Base-by-base conservation (phyloP, 2,888 invertebrate species). In the Pristionchus exspectatus region DNA sequence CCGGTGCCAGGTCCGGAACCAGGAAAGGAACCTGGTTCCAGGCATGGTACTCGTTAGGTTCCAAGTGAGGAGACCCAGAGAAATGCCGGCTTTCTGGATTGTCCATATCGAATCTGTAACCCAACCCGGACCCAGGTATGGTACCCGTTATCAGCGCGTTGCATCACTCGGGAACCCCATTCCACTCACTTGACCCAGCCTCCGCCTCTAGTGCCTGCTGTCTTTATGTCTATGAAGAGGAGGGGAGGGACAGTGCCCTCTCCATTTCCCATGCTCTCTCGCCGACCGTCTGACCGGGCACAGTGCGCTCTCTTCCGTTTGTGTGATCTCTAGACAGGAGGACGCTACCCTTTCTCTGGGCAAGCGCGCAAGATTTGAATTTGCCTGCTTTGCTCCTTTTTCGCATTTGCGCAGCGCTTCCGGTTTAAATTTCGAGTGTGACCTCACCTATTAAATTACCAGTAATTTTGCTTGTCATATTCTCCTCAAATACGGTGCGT, bases 181-280 rank as follows among this genome's bases (percentile, higher is more conserved):
- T 7, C 54, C 16, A 56, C 63, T 63, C 63, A 63, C 63, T 63
- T 63, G 63, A 63, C 63, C 63, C 63, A 63, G 63, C 59, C 44
- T 50, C 38, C 38, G 38, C 38, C 44, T 50, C 44, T 50, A 3
- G 44, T 50, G 44, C 44, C 59, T 59, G 63, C 63, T 63, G 63
- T 63, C 63, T 63, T 63, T n/a, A 5, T 63, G 24, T 63, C 21
- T 63, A 24, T 24, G 24, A 24, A 63, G 63, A 24, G 24, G n/a
- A n/a, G 24, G 24, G 24, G 63, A 63, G n/a, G 63, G 63, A 63
- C 63, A 63, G 63, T 63, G 63, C 63, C 63, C 63, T 63, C 63
- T n/a, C n/a, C n/a, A 9, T 24, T 63, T n/a, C 24, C 63, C n/a
- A 74, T 38, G 74, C 74, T 74, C 74, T 74, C 74, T 74, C 74